Evolutionary conservation across 2,888 invertebrate species (phyloP), one percentile per base, ranked within the genome.

Genomic region (Thymelicus acteon): DNA sequence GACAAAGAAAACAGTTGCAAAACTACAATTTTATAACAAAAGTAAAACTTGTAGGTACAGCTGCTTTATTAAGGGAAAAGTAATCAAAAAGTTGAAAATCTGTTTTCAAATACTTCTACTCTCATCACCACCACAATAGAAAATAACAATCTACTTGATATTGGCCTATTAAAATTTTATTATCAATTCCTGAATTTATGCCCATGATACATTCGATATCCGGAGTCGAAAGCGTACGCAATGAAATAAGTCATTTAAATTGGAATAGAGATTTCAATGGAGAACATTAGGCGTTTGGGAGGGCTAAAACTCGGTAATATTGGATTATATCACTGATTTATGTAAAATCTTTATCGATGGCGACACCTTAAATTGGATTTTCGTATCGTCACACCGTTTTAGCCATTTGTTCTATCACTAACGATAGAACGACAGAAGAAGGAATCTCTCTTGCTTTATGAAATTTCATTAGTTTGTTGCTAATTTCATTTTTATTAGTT

Each of bases 231-330:
- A 75, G 78, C 79, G 77, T 78, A 86, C 88, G 85, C 87, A 90
- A 92, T 92, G 91, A 91, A 91, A 92, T 93, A 92, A 93, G 85
- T 93, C 92, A 92, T 92, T 93, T 91, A 90, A 92, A 93, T 92
- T 88, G 92, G 87, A 90, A 90, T 92, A 91, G 90, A 90, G 88
- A 85, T 87, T 91, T 88, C 87, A 91, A 89, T 89, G 88, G 88
- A 80, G 87, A 84, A 90, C 91, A 92, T 93, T 92, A 91, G 88
- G 85, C 81, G 82, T 78, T 77, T 82, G 80, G 84, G 82, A 82
- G 82, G 84, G 65, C 84, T 87, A 88, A 90, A 90, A 87, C 85
- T 86, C 82, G 84, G 86, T 90, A 89, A 89, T 92, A 93, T 92
- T 88, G 91, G 92, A 93, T 92, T 92, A 92, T 89, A 86, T 87